Evolutionary conservation across 2,113 vertebrate species (phyloP), one percentile per base, ranked within the genome.

Genomic region (Sturnira hondurensis): DNA sequence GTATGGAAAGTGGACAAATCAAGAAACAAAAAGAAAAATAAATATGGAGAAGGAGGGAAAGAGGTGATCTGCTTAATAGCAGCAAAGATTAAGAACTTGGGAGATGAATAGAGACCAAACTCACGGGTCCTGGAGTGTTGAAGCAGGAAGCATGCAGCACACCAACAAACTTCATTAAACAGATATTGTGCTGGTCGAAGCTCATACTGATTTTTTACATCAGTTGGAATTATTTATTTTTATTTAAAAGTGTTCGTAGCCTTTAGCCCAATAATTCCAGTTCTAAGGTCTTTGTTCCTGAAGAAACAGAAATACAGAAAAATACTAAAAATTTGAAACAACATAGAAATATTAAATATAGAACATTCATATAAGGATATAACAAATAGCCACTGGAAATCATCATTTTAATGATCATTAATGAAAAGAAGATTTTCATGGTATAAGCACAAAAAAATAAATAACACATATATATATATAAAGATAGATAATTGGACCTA

Each of bases 351-450:
- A 71, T 22, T 77, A 73, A 84, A 81, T 54, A 52, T 36, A 54
- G 43, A 86, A 83, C 17, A n/a, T 47, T 61, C 19, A 67, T 52
- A 74, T 54, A 15, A 93, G 56, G 28, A 63, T 88, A 76, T 78
- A 52, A 85, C 26, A 76, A 73, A 54, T n/a, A 76, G 17, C 15
- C 45, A 52, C 10, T 85, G 31, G 38, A 86, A 77, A 88, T 95
- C n/a, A 73, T 70, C 36, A 90, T 84, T 91, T 90, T 84, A 90
- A 78, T 90, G 38, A 33, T 33, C 87, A 24, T 93, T 76, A 63
- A 87, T 58, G 15, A 76, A 65, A 74, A 80, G 17, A 71, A 93
- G 7, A 56, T 50, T 16, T 91, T 96, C 9, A 24, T 68, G 26
- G 16, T 80, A 7, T 84, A 74, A 78, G 19, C 70, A 13, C 16